Evolutionary conservation across 2,113 vertebrate species (phyloP).

Genomic region (Nyctibius bracteatus): DNA sequence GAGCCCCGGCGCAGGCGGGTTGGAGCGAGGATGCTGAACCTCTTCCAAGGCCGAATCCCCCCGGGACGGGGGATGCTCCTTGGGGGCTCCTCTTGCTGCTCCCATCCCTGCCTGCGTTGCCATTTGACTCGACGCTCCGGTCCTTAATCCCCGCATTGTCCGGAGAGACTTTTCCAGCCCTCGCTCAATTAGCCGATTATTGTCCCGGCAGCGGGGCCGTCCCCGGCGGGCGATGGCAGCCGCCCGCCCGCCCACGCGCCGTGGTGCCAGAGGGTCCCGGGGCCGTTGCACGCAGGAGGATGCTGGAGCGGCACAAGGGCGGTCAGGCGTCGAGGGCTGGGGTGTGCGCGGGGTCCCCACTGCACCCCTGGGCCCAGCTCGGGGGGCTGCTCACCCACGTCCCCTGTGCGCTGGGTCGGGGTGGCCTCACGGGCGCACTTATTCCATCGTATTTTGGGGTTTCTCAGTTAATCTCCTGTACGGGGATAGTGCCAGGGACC

Average conservation of each 20-base stretch:
- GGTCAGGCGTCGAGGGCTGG: fast-evolving
- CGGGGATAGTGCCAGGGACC: neutral
- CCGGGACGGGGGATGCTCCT: neutral
- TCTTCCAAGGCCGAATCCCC: neutral
- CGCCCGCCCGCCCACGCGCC: neutral
- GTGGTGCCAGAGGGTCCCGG: fast-evolving
- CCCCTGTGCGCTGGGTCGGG: fast-evolving
- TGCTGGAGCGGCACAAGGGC: fast-evolving
- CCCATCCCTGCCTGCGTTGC: neutral
- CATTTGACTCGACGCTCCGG: neutral
- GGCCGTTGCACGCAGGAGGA: fast-evolving
- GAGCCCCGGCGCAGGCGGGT: fast-evolving
- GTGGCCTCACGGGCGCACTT: fast-evolving
- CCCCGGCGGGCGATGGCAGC: neutral
- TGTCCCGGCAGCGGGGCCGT: neutral
- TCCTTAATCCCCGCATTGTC: constrained; percentile 4
- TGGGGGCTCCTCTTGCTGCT: neutral
- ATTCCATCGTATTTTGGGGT: neutral
- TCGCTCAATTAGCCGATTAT: constrained; percentile 10
- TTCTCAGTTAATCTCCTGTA: neutral
- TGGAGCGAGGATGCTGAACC: neutral
- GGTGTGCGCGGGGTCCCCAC: fast-evolving
- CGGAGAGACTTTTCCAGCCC: neutral
- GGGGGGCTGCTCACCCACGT: fast-evolving
- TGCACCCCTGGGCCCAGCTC: neutral